A percentile compares a stretch with the other conserved stretches of the same genome.
Evolutionary conservation across 2,113 vertebrate genomes (phyloP).

Genomic region (Pyxicephalus adspersus): DNA sequence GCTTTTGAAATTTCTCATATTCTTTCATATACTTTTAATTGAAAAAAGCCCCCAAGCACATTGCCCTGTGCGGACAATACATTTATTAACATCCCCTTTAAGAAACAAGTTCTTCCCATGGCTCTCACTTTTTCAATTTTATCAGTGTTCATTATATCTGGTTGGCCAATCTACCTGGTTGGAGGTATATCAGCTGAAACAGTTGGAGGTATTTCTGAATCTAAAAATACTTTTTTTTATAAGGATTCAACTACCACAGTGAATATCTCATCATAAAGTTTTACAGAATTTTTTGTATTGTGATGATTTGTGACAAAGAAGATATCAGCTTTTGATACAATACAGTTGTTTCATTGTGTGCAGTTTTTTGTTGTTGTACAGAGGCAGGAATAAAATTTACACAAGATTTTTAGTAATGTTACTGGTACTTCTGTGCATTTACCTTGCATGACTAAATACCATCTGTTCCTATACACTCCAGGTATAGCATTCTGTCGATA

Average conservation of each 20-base stretch:
- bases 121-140: no score
- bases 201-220: not conserved
- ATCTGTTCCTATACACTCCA: slow-evolving; percentile 37
- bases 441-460: slow-evolving; percentile 29
- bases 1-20: no score
- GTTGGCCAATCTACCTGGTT: no score
- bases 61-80: no score
- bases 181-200: not conserved
- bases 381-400: not conserved
- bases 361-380: not conserved
- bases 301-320: not conserved
- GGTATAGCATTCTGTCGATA: slow-evolving; percentile 8
- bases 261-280: not conserved
- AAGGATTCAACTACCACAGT: not conserved
- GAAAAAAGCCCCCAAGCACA: no score
- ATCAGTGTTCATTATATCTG: no score
- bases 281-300: not conserved
- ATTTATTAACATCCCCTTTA: no score
- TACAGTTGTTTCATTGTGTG: not conserved
- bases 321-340: not conserved
- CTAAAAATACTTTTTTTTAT: not conserved
- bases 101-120: no score
- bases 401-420: slow-evolving; percentile 33
- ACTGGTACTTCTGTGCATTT: not conserved
- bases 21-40: no score